Evolutionary conservation across 1,140 invertebrate genomes (phyloP), one percentile per base, ranked within the genome.

Genomic region (Diachasma alloeum): DNA sequence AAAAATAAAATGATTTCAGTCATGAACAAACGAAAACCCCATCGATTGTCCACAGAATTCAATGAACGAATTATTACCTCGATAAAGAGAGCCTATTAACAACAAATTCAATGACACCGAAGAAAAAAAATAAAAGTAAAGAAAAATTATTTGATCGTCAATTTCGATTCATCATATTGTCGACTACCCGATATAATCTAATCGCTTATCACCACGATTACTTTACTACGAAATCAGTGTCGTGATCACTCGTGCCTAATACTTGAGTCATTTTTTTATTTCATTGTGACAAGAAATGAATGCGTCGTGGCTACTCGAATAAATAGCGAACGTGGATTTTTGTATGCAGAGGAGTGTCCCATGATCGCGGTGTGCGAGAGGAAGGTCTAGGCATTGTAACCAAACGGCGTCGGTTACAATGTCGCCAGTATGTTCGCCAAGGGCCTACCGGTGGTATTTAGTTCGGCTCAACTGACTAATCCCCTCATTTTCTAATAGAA

Each of bases 351-450:
- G 59, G 59, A 63, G 59, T 63, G 24, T 31, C 59, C 9, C 15
- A 63, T 15, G 15, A 63, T 63, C 19, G 59, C 59, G 59, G n/a
- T 53, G 48, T 53, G 48, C 48, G 59, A 63, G 59, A 63, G 59
- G 59, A 63, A 63, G 59, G 59, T 63, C 59, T 63, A 26, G 59
- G 59, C 59, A 63, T 63, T 63, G 59, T 63, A 8, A 63, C 11
- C 19, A 17, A 26, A 63, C 59, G 9, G 10, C 59, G 59, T n/a
- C 24, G 24, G 22, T 26, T 19, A 63, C 59, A 63, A 63, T 63
- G 59, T 31, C 24, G 59, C 6, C 48, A 13, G 39, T 11, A 42
- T 42, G 59, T 26, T 1, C 8, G n/a, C 59, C 59, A 63, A 63
- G 59, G 59, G 59, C 59, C 59, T 11, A 31, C 59, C 59, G 8